Percentiles rank a stretch among this genome's conserved stretches.
Conservation (phyloP, 1,140 invertebrate species). For the Bombus sylvicola region DNA sequence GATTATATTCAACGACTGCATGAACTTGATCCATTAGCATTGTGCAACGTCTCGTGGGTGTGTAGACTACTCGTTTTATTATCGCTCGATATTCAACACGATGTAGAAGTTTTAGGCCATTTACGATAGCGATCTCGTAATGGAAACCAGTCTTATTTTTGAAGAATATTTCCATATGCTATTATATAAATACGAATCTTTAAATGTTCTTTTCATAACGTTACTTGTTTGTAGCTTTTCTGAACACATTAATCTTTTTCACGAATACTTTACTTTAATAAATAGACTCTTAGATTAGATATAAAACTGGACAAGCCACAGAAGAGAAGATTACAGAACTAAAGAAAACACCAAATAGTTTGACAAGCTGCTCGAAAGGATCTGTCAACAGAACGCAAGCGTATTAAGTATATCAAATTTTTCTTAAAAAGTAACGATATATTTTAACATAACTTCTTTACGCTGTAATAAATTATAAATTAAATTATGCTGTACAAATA, state of each 20-base stretch:
- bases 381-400: too few relatives aligned
- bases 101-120: neutral
- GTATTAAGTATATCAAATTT: too few relatives aligned
- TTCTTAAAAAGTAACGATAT: too few relatives aligned
- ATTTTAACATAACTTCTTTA: too few relatives aligned
- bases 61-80: conserved; percentile 30
- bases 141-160: neutral
- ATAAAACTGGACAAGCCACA: too few relatives aligned
- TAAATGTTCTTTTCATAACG: neutral
- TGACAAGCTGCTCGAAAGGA: too few relatives aligned
- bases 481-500: neutral
- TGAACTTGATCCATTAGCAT: conserved; percentile 53
- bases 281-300: too few relatives aligned
- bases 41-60: conserved; percentile 25
- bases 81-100: neutral
- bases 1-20: conserved; percentile 22
- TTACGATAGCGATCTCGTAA: neutral
- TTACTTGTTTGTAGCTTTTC: neutral
- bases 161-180: neutral
- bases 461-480: too few relatives aligned
- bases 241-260: neutral
- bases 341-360: too few relatives aligned
- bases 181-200: neutral
- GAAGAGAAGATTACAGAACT: too few relatives aligned
- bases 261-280: neutral